Evolutionary conservation across 2,797 vertebrate genomes (phyloP), one percentile per base, ranked within the genome.

Genomic region (Mallotus villosus): DNA sequence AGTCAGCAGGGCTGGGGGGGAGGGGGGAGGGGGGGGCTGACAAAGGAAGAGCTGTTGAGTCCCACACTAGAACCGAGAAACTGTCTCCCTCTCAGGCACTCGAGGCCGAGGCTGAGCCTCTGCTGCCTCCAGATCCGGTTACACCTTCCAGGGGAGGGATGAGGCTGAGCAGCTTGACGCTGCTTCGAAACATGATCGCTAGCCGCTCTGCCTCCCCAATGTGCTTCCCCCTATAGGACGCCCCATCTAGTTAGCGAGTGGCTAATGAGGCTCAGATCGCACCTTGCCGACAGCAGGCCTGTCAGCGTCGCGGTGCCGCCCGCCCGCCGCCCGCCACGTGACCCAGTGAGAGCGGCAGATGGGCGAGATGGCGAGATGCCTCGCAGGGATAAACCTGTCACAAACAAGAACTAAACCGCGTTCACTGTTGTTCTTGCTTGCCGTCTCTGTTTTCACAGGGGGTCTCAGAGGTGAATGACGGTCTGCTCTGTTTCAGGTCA

Each of bases 401-500:
- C 12, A 11, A 11, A 46, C 3, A 46, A 12, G 1, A 37, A 7
- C 6, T 7, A 46, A 46, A 46, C 9, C 8, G 6, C 64, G 53
- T 53, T 53, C 67, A 14, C 72, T 73, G 60, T 53, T 46, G 12
- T 46, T 19, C 72, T 67, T 49, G 21, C 4, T 8, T 0, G 19
- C 46, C 61, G 32, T 73, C 63, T 55, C 21, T 75, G 68, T 61
- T 53, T 66, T 76, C 61, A 62, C 51, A 66, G 59, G 19, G 19
- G 25, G 12, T 71, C 62, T 25, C 9, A 29, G 9, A 21, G 17
- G 27, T 62, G 67, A 70, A 17, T 74, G 16, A 73, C 57, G 16
- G 55, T 17, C 21, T 55, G 5, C 61, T 63, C 19, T 19, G 55
- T 82, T 78, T 82, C 76, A 99, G 98, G 88, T 99, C 76, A 89